Evolutionary conservation across 2,797 vertebrate species (phyloP).

Genomic region (Phyllotis vaccarum): DNA sequence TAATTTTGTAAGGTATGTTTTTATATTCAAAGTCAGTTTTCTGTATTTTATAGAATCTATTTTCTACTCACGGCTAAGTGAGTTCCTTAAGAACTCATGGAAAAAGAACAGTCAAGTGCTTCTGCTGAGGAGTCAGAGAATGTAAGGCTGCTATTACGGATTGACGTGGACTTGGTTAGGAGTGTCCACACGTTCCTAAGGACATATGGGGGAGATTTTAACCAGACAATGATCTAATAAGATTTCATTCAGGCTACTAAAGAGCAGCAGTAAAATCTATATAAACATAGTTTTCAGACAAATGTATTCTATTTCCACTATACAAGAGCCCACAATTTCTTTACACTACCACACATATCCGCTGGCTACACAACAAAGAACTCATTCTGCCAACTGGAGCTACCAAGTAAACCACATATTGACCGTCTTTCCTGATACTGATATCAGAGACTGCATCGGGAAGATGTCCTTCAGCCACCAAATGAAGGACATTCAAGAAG

Average conservation of each 20-base stretch:
- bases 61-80: slow-evolving; percentile 18
- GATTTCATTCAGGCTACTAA: slow-evolving; percentile 57
- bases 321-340: slow-evolving; percentile 44
- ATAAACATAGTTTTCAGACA: slow-evolving; percentile 64
- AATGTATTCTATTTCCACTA: slow-evolving; percentile 61
- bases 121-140: slow-evolving; percentile 7
- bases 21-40: slow-evolving; percentile 37
- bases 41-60: neutral
- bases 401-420: slow-evolving; percentile 83
- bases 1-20: slow-evolving; percentile 38
- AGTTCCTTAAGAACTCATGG: neutral
- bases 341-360: slow-evolving; percentile 74
- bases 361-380: slow-evolving; percentile 75
- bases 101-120: neutral
- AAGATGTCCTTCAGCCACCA: slow-evolving; percentile 72
- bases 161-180: neutral
- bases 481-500: slow-evolving; percentile 60
- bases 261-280: slow-evolving; percentile 6
- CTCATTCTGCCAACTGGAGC: slow-evolving; percentile 77
- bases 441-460: slow-evolving; percentile 69
- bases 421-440: slow-evolving; percentile 85
- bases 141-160: neutral
- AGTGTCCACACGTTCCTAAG: slow-evolving; percentile 24
- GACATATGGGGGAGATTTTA: slow-evolving; percentile 40
- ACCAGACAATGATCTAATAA: slow-evolving; percentile 33